Percentiles rank a stretch among this genome's conserved stretches.
Evolutionary conservation across 2,113 vertebrate species (phyloP).

Genomic region (Etheostoma cragini): DNA sequence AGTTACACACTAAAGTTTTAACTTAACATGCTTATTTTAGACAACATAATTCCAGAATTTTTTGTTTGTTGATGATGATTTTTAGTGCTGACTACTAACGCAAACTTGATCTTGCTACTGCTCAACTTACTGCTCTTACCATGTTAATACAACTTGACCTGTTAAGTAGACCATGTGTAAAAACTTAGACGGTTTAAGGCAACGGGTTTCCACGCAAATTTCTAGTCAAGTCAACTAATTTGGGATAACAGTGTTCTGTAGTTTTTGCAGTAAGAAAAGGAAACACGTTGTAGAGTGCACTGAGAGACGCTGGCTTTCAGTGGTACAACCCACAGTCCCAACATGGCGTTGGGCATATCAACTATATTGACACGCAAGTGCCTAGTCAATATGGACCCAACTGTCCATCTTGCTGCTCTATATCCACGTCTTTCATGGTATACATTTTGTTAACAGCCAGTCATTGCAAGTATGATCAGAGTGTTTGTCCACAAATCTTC

Average conservation of each 20-base stretch:
- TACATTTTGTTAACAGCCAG: not conserved
- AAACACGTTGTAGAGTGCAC: not conserved
- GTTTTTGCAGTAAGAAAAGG: not conserved
- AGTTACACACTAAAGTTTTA: no score
- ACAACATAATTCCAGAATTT: no score
- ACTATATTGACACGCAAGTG: conserved; percentile 58
- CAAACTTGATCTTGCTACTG: no score
- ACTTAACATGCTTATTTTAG: no score
- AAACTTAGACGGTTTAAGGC: no score
- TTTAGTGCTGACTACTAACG: no score
- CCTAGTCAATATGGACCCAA: conserved; percentile 32
- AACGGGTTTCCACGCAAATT: no score
- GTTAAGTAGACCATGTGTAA: no score
- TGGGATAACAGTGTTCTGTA: not conserved
- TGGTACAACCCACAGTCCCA: conserved; percentile 7
- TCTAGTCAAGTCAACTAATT: no score
- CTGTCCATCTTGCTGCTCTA: conserved; percentile 20
- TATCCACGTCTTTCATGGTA: not conserved
- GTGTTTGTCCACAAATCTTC: not conserved
- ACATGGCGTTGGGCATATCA: conserved; percentile 24
- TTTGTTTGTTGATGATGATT: no score
- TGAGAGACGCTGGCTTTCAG: not conserved
- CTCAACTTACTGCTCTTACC: no score
- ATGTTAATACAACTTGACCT: no score
- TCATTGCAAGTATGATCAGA: not conserved